These are phyloP conservation scores for Dendroctonus valens DNA, from an alignment of 1,140 invertebrate genomes.

Conservation along the genomic window DNA sequence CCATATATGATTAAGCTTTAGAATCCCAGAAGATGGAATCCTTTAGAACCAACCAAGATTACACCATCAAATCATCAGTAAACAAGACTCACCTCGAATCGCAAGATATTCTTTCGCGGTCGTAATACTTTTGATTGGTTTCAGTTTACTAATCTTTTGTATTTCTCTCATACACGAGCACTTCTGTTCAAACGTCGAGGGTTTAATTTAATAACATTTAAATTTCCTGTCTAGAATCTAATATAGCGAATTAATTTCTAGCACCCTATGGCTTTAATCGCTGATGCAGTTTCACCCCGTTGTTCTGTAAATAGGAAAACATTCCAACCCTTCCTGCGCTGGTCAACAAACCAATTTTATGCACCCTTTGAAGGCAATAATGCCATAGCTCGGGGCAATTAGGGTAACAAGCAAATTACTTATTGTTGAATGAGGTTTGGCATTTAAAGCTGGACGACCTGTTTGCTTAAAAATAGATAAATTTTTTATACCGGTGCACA, in stretches of 20 bases:
- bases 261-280: conserved; percentile 33
- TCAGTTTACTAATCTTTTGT: too few relatives aligned
- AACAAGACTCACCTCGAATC: too few relatives aligned
- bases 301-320: conserved; percentile 29
- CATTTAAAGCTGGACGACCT: conserved; percentile 15
- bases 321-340: conserved; percentile 28
- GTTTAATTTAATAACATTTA: conserved; percentile 23
- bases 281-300: conserved; percentile 28
- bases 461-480: conserved; percentile 11
- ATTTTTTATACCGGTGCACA: background rate
- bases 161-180: background rate
- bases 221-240: conserved; percentile 28
- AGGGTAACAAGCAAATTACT: conserved; percentile 33
- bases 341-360: conserved; percentile 35
- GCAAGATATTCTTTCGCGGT: background rate
- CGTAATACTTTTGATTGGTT: background rate
- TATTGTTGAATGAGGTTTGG: conserved; percentile 28
- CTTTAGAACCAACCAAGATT: too few relatives aligned
- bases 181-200: conserved; percentile 4
- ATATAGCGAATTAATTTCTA: conserved; percentile 31
- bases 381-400: conserved; percentile 27
- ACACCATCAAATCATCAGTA: background rate
- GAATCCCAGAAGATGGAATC: too few relatives aligned
- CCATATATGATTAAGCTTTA: too few relatives aligned
- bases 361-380: conserved; percentile 33